Evolutionary conservation across 2,113 vertebrate genomes (phyloP), one percentile per base, ranked within the genome.

Genomic region (Ceyx margarethae): DNA sequence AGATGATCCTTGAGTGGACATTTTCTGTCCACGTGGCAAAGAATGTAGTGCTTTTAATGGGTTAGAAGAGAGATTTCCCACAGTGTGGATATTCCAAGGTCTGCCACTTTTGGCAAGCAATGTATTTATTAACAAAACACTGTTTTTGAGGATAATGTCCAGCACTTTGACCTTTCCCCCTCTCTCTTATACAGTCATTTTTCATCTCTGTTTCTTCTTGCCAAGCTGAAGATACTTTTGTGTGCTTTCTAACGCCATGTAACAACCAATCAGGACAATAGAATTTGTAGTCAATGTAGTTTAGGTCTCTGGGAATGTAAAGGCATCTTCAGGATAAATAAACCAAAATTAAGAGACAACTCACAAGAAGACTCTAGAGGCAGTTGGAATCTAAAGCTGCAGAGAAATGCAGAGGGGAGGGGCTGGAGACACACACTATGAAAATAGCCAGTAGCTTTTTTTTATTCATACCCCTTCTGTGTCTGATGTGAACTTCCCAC

Each of bases 281-380:
- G 84, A 85, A 76, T 81, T 18, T 67, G 40, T 51, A 71, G 68
- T 62, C 60, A 15, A 9, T 60, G 60, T 31, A 43, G 25, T 42
- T 92, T 51, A 40, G 72, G 22, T 75, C 67, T 93, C 56, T 60
- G 91, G 89, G 89, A 85, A 45, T 3, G 4, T 28, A 51, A 91
- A 82, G 75, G 71, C 84, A 53, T 76, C 71, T 94, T 91, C 75
- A 69, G 29, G 26, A 86, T 85, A 94, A 94, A 89, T 85, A 87
- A 94, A 85, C 48, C 8, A 40, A 69, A 95, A 91, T 45, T 45
- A 89, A 87, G n/a, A 85, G 51, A 51, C 85, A 83, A 46, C n/a
- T 83, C 72, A 60, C 2, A 6, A 33, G 65, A 62, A 74, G 18
- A 35, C 26, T 92, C 48, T 26, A 50, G 57, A 87, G 65, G 54